Evolutionary conservation across 2,888 invertebrate genomes (phyloP), one percentile per base, ranked within the genome.

Genomic region (Stenoptilia bipunctidactyla): DNA sequence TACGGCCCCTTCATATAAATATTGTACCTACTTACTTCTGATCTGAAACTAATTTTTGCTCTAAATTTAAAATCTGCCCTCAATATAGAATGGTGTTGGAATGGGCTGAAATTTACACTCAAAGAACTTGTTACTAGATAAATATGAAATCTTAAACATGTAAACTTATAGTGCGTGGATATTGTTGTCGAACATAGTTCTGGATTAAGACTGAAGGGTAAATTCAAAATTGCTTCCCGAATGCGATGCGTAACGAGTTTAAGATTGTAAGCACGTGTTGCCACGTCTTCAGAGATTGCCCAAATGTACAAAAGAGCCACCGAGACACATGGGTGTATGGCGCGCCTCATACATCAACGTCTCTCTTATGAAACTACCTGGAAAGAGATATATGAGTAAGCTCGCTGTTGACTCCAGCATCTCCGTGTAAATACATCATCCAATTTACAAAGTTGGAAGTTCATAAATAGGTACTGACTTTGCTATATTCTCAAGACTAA

Each of bases 221-320:
- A 61, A 72, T 68, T 64, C 69, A 59, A 73, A 75, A 73, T 76
- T 72, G 70, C 67, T 61, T 58, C 53, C 51, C 57, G 56, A 64
- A 66, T 58, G 63, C 64, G 50, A 63, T 57, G 45, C 53, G 58
- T 76, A 77, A 80, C 74, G 74, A 75, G 73, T 63, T 72, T 71
- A 71, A 69, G 70, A 79, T 79, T 66, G 71, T 65, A 58, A 61
- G 61, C 76, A 75, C 70, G 69, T 74, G 77, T 68, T 55, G 58
- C 63, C 59, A 46, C 49, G 57, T 53, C 55, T 55, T 48, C 52
- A 48, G 57, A 69, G 66, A 67, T 70, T 71, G 67, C 66, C 61
- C 58, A 61, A 71, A 69, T 61, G 63, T 67, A 57, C 59, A 63
- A 55, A 59, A 20, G 20, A 20, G 20, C 20, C 20, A 20, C 20